Evolutionary conservation across 2,797 vertebrate genomes (phyloP), one percentile per base, ranked within the genome.

Genomic region (Limosa lapponica): DNA sequence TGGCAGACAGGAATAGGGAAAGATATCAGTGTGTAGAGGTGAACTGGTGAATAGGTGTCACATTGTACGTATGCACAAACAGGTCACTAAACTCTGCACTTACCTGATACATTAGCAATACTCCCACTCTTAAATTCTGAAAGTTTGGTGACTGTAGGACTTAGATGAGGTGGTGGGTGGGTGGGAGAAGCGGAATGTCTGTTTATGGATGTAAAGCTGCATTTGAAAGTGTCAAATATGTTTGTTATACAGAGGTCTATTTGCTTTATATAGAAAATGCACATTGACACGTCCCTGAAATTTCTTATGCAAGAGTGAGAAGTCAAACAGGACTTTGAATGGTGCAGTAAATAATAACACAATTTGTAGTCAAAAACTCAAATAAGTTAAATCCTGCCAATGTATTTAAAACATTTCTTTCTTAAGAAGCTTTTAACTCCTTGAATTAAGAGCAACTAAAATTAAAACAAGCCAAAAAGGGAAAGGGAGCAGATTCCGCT

Each of bases 301-400:
- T 77, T 94, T 89, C 62, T 93, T 95, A 86, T 78, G 90, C 89
- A 88, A 96, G 82, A 91, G 13, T 77, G 28, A 94, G 58, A 90
- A 88, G 75, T 66, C 62, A 91, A 85, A 75, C 36, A 71, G 54
- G 69, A 80, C 52, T 91, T 83, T 55, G 61, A 74, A 81, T 43
- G 27, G 39, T 75, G 36, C 69, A 58, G 54, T 80, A 93, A 85
- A 94, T 82, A 92, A 90, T 20, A 82, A 73, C 34, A 52, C 3
- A 2, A 24, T 67, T 88, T 58, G 16, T 66, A 73, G 18, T 74
- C 39, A 84, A 87, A 54, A 77, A 12, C 10, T 44, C 13, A 41
- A 62, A 61, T 39, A 84, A 85, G 46, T 62, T 83, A 86, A 43
- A 64, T 59, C 19, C 32, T 74, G 59, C 5, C 25, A 18, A 34